These are phyloP conservation scores for Andrena dorsata DNA, from an alignment of 2,888 invertebrate genomes.

Conservation along the genomic window DNA sequence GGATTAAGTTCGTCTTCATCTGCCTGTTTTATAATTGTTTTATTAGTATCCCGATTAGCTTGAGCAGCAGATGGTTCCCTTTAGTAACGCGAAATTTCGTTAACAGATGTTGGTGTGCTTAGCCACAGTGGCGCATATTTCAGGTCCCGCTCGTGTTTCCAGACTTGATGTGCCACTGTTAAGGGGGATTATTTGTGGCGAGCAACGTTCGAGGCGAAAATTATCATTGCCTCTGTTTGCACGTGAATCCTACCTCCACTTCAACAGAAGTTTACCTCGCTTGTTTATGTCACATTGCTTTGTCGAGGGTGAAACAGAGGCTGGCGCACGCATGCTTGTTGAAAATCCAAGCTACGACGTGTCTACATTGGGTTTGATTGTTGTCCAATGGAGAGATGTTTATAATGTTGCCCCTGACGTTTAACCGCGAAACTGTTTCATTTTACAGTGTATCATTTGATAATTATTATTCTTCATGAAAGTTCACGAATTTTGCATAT, in stretches of 20 bases:
- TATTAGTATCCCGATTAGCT: too few relatives aligned
- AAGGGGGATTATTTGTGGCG: slow-evolving; percentile 6
- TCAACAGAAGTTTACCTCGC: slow-evolving; percentile 9
- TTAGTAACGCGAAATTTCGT: background rate
- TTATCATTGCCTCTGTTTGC: slow-evolving; percentile 21
- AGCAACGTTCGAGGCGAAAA: slow-evolving; percentile 32
- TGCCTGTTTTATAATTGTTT: too few relatives aligned
- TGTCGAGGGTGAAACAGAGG: slow-evolving; percentile 33
- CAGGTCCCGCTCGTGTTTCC: background rate
- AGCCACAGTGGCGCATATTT: background rate
- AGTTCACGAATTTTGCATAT: too few relatives aligned
- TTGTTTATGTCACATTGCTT: background rate
- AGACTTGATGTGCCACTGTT: background rate
- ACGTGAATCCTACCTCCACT: slow-evolving; percentile 14
- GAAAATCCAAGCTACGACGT: background rate
- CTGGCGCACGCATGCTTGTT: background rate
- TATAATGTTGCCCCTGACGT: background rate
- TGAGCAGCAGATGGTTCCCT: too few relatives aligned
- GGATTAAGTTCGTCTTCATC: too few relatives aligned
- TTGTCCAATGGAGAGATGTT: background rate
- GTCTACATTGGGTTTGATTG: background rate
- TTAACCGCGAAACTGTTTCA: background rate
- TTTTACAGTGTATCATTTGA: too few relatives aligned
- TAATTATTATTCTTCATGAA: too few relatives aligned
- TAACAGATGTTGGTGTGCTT: background rate